A percentile compares a stretch with the other conserved stretches of the same genome.
Conservation (phyloP, 2,113 vertebrate species). For the Riparia riparia region DNA sequence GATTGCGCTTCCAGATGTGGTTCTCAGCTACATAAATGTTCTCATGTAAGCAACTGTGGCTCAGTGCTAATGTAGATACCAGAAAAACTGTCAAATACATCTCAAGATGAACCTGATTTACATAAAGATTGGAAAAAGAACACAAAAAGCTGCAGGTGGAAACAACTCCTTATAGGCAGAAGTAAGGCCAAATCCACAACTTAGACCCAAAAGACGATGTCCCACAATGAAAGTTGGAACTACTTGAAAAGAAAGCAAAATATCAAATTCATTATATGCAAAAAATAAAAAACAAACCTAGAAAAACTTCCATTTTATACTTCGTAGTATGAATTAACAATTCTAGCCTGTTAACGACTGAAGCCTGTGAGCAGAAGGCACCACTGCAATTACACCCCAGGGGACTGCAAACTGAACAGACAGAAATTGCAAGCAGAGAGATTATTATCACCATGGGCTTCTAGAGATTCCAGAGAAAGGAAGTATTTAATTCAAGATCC, state of each 20-base stretch:
- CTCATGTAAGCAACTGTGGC: neutral
- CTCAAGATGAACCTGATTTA: neutral
- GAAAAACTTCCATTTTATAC: neutral
- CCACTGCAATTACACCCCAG: neutral
- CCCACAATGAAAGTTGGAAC: neutral
- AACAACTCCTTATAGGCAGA: neutral
- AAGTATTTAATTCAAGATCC: neutral
- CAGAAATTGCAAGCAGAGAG: neutral
- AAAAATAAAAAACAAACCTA: neutral
- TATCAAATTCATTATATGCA: neutral
- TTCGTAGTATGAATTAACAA: neutral
- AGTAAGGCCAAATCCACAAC: neutral
- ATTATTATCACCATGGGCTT: neutral
- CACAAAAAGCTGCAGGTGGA: neutral
- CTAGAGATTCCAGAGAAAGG: neutral
- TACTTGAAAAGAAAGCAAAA: neutral
- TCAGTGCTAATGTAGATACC: neutral
- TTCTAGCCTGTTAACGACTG: neutral
- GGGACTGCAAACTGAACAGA: neutral
- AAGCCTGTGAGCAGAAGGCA: neutral
- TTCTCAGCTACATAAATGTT: neutral
- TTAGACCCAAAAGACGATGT: neutral
- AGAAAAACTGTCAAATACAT: neutral
- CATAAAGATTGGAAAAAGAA: neutral
- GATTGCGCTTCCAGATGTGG: accelerated